Base-by-base conservation (phyloP, 2,888 invertebrate species). In the Acanthopleura granulata region DNA sequence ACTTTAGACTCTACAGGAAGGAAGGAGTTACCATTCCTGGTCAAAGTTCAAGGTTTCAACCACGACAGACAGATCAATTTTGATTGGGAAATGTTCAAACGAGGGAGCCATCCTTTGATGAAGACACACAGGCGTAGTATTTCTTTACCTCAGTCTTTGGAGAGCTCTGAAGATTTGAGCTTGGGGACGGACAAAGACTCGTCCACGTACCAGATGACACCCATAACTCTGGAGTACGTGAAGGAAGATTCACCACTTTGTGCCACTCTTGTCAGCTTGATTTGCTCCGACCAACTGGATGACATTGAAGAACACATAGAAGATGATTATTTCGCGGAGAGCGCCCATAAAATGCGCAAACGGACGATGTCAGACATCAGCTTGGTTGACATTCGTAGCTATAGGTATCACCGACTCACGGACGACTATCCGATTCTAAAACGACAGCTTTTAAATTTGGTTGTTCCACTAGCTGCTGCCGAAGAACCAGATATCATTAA, bases 241-340 rank as follows among this genome's bases (percentile, higher is more conserved):
- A 85, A 86, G 69, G 78, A 79, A 12, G 84, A 85, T 69, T 87
- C 86, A 6, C 83, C 84, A 0, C 81, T 89, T 50, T 84, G 88
- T 62, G 88, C 89, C 16, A 87, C 88, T 0, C 78, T 89, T 72
- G 87, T 86, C 70, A 87, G 87, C 75, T 78, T 89, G 25, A 84
- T 88, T 29, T 87, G 88, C 73, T 81, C 86, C 0, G 88, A 87
- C 77, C 85, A 86, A 30, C 79, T 88, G 77, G 87, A 87, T 74
- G 84, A 85, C 49, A 82, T 84, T 22, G 86, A 86, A 29, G 79
- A 82, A 27, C 82, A 84, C 14, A 79, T 86, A 62, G 81, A 81
- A 9, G 84, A 84, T 29, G 83, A 84, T 49, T 81, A 86, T 77
- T 86, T 87, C 74, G 78, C 79, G 27, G 72, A 76, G 3, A 79